Evolutionary conservation across 1,140 invertebrate genomes (phyloP), one percentile per base, ranked within the genome.

Genomic region (Saccostrea cuccullata): DNA sequence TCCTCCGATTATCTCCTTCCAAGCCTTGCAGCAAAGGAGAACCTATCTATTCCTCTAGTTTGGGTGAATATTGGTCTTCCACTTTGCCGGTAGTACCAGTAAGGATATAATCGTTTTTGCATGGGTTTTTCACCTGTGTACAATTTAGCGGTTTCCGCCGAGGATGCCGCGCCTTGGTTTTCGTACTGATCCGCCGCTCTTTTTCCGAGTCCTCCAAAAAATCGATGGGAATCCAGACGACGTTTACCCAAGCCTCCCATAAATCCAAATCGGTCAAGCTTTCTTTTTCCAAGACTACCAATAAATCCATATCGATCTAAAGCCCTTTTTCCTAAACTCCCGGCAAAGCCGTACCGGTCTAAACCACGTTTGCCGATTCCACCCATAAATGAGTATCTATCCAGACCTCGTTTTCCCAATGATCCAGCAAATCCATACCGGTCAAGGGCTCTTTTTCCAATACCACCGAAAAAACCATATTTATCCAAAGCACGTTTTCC

Each of bases 401-500:
- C 70, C 26, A 77, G 30, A 9, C 13, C 26, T 36, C 70, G 30
- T 77, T 77, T 77, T 11, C 70, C 70, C 13, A 77, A 26, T 30
- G 70, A 77, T 36, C 70, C 70, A 15, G 70, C 11, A 77, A 77
- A 77, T 17, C 70, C 70, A 36, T 77, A 77, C 12, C 26, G 70
- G 70, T 77, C 70, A 36, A 77, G 70, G 12, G 70, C 23, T 30
- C 82, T 17, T 23, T 84, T 84, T 55, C 82, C 82, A 23, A 84
- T n/a, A 23, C 55, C 47, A 84, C 82, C 55, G 17, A 84, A 23
- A 84, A 84, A 84, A 23, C 40, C 55, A 23, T 84, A 55, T 56
- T 20, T 84, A 84, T 84, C 82, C 82, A 84, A 84, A 55, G 82
- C 82, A 15, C 82, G 82, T n/a, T 84, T 84, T 20, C 82, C 82